Evolutionary conservation across 2,888 invertebrate species (phyloP).

Genomic region (Coelinius sp.): DNA sequence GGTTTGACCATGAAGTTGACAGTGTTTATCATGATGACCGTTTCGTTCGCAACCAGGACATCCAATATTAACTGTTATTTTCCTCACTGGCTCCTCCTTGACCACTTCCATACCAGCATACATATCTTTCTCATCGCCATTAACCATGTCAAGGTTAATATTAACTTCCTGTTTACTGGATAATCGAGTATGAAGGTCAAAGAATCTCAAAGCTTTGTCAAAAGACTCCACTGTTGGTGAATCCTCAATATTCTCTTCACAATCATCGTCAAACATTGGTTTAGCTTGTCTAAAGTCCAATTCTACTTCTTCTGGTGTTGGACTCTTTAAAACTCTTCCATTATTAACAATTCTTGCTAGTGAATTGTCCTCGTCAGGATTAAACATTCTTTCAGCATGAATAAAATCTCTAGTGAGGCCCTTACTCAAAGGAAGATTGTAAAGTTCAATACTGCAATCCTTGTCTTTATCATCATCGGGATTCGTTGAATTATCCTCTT

Average conservation of each 20-base stretch:
- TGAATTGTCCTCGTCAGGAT: slow-evolving; percentile 63
- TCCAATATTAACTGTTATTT: slow-evolving; percentile 52
- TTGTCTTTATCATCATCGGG: slow-evolving; percentile 32
- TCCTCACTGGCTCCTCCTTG: slow-evolving; percentile 61
- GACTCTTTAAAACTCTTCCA: slow-evolving; percentile 59
- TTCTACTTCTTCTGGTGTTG: slow-evolving; percentile 59
- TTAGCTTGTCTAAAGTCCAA: slow-evolving; percentile 57
- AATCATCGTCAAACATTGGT: slow-evolving; percentile 49
- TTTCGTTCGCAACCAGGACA: slow-evolving; percentile 62
- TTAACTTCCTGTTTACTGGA: slow-evolving; percentile 25
- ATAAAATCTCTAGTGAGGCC: slow-evolving; percentile 62
- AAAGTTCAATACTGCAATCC: slow-evolving; percentile 60
- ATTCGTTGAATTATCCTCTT: slow-evolving; percentile 50
- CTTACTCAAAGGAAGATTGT: slow-evolving; percentile 63
- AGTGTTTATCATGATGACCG: slow-evolving; percentile 43
- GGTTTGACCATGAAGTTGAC: slow-evolving; percentile 15
- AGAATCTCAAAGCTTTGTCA: slow-evolving; percentile 59
- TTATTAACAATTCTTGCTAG: slow-evolving; percentile 64
- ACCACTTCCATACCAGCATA: slow-evolving; percentile 57
- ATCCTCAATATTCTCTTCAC: slow-evolving; percentile 26
- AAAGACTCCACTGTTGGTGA: slow-evolving; percentile 53
- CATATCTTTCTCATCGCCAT: slow-evolving; percentile 28
- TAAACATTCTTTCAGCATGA: slow-evolving; percentile 59
- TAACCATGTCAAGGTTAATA: slow-evolving; percentile 43
- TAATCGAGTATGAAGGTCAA: slow-evolving; percentile 53